phyloP scores from a whole-genome alignment of 2,888 invertebrate species.

The Drosophila meridiana region DNA sequence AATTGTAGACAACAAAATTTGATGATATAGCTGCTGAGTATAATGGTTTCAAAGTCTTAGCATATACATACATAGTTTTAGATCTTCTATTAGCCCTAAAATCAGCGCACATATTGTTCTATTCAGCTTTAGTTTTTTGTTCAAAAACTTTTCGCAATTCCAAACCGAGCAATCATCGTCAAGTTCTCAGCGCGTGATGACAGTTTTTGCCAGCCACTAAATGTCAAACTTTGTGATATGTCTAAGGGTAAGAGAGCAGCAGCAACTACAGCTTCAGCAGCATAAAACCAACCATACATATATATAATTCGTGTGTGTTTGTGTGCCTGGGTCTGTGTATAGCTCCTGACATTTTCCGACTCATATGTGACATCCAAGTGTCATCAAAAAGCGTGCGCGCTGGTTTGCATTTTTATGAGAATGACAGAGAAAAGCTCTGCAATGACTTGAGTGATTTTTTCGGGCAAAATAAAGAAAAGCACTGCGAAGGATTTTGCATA shows the following conservation, averaged over 20 bases:
- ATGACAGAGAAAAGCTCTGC: conserved; percentile 66
- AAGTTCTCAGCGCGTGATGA: conserved; percentile 67
- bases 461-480: conserved; percentile 43
- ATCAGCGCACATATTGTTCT: conserved; percentile 21
- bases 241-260: conserved; percentile 37
- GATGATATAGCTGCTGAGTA: background rate
- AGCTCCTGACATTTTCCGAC: conserved; percentile 52
- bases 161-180: conserved; percentile 78
- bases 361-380: conserved; percentile 79
- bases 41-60: background rate
- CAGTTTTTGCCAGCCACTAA: conserved; percentile 81
- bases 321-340: conserved; percentile 19
- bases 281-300: conserved; percentile 4
- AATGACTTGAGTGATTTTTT: conserved; percentile 70
- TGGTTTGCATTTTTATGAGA: conserved; percentile 78
- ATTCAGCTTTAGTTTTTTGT: conserved; percentile 19
- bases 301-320: background rate
- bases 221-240: conserved; percentile 78
- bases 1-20: background rate
- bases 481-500: conserved; percentile 69
- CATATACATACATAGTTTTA: conserved; percentile 10
- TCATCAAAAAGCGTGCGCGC: conserved; percentile 69
- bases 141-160: conserved; percentile 45
- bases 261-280: conserved; percentile 28
- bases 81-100: conserved; percentile 13